phyloP scores from a whole-genome alignment of 1,140 invertebrate species.

The Meloidogyne chitwoodi region DNA sequence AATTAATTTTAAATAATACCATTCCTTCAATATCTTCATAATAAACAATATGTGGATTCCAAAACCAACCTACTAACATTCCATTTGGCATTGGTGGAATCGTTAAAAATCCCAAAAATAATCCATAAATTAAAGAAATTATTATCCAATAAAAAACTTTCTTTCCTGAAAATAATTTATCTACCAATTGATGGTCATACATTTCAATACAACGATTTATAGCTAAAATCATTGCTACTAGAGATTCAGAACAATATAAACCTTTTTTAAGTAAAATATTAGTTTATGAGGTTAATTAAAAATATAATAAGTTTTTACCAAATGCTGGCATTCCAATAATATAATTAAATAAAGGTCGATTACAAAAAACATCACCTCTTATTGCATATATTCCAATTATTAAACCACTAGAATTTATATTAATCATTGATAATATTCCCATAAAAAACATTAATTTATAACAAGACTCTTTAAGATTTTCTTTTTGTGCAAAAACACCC shows the following conservation, averaged over 20 bases:
- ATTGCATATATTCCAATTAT: slow-evolving; percentile 26
- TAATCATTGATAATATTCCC: slow-evolving; percentile 15
- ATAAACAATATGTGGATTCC: slow-evolving; percentile 32
- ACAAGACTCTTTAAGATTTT: slow-evolving; percentile 6
- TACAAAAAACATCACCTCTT: slow-evolving; percentile 28
- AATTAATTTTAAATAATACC: neutral
- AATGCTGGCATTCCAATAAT: slow-evolving; percentile 21
- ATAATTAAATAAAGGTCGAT: slow-evolving; percentile 23
- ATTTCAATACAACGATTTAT: slow-evolving; percentile 33
- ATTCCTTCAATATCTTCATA: slow-evolving; percentile 2
- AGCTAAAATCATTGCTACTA: slow-evolving; percentile 14
- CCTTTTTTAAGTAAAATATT: neutral
- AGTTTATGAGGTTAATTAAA: too few species aligned
- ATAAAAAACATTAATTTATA: slow-evolving; percentile 30
- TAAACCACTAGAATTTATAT: slow-evolving; percentile 21
- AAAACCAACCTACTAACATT: slow-evolving; percentile 30
- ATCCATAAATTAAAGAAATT: slow-evolving; percentile 10
- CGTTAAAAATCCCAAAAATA: slow-evolving; percentile 24
- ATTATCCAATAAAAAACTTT: slow-evolving; percentile 13
- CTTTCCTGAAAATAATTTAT: slow-evolving; percentile 19
- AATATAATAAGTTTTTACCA: too few species aligned
- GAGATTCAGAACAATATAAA: slow-evolving; percentile 17
- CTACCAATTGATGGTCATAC: slow-evolving; percentile 2
- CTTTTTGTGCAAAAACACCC: slow-evolving; percentile 9
- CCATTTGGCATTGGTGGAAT: slow-evolving; percentile 21